Percentiles rank a stretch among this genome's conserved stretches.
phyloP scores from a whole-genome alignment of 30 jellyfish, hydroid and myxozoan genomes.

The Rhopilema esculentum region DNA sequence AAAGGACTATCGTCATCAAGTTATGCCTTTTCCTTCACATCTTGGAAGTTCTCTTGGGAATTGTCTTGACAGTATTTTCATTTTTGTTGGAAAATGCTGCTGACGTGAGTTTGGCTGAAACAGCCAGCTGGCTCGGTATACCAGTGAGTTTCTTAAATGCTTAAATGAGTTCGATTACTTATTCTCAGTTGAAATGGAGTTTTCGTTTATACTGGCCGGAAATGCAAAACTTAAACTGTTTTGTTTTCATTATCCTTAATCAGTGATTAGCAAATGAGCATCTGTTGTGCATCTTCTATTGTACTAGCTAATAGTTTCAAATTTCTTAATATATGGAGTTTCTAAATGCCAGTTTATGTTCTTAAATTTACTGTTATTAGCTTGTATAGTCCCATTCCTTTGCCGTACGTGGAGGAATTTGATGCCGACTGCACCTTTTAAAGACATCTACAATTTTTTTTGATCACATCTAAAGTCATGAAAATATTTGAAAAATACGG shows the following conservation, averaged over 20 bases:
- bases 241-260: background rate
- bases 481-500: too few relatives aligned
- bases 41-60: conserved; percentile 63
- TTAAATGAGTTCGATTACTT: background rate
- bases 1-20: conserved; percentile 38
- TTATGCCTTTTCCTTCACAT: conserved; percentile 57
- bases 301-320: too few relatives aligned
- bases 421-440: too few relatives aligned
- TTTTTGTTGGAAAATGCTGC: conserved; percentile 64
- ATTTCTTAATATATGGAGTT: too few relatives aligned
- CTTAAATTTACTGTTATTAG: background rate
- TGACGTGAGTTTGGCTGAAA: conserved; percentile 40
- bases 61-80: conserved; percentile 51
- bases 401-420: too few relatives aligned
- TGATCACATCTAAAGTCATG: too few relatives aligned
- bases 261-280: background rate
- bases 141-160: conserved; percentile 29
- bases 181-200: too few relatives aligned
- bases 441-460: too few relatives aligned
- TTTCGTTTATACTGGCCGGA: background rate
- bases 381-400: background rate
- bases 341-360: background rate
- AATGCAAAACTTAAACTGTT: background rate
- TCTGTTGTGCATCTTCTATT: too few relatives aligned
- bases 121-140: conserved; percentile 72